Base-by-base conservation (phyloP, 2,888 invertebrate species). In the Trimorus sp. region DNA sequence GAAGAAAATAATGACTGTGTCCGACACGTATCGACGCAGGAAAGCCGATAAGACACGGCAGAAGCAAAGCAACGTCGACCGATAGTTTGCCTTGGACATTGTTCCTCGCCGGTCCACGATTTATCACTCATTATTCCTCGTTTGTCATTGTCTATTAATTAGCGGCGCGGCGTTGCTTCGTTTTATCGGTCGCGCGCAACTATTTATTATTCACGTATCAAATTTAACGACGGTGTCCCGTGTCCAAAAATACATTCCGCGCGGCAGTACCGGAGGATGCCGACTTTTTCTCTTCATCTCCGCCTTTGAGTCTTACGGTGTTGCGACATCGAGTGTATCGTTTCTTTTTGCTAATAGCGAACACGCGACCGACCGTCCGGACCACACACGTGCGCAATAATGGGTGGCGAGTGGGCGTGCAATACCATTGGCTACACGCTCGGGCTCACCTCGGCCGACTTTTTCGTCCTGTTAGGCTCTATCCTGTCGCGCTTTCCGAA, bases 281-380 rank as follows among this genome's bases (percentile, higher is more conserved):
- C 6, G 0, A 49, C 51, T 74, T 78, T 77, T 69, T 68, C 36
- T 73, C 60, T 40, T 26, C 58, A 60, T 78, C 63, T 78, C 74
- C 62, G 68, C 54, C 70, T 79, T 70, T 40, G 51, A 75, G 63
- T 63, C 77, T 76, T 77, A 83, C 77, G 79, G 69, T 60, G 83
- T 77, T 76, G 78, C 78, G 74, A 81, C 74, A 79, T 78, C 70
- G 66, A 79, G 69, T 73, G 76, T 76, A 83, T 79, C 86, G 85
- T 86, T 88, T 85, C 87, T 88, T 87, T 87, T 87, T 84, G 88
- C 89, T 90, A 90, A 90, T 90, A 89, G 87, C 88, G 88, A 89
- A 88, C 91, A 91, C 90, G 90, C 90, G 90, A 89, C 89, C 90
- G 89, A 88, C 89, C 90, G 89, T 88, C 87, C 88, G 88, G 90